Evolutionary conservation across 1,140 invertebrate species (phyloP).

Genomic region (Drosophila parabipectinata): DNA sequence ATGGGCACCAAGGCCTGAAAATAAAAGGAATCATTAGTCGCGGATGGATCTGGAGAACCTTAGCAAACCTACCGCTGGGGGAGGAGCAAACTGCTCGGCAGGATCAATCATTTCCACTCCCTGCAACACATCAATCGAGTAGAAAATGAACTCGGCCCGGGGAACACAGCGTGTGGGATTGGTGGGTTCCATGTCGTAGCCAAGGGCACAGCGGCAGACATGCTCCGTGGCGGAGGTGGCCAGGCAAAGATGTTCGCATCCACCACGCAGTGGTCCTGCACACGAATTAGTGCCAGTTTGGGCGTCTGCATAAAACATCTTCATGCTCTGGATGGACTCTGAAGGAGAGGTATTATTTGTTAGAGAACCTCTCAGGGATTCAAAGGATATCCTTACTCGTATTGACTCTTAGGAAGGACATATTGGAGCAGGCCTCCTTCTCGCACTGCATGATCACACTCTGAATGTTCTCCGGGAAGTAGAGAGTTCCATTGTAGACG

Average conservation of each 20-base stretch:
- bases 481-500: conserved; percentile 78
- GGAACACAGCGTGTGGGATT: conserved; percentile 84
- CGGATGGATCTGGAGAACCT: neutral
- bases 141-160: conserved; percentile 89
- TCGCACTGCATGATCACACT: conserved; percentile 80
- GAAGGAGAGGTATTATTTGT: neutral
- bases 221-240: conserved; percentile 86
- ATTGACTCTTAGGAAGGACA: conserved; percentile 84
- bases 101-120: conserved; percentile 86
- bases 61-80: conserved; percentile 43
- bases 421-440: conserved; percentile 71
- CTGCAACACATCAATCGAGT: conserved; percentile 91
- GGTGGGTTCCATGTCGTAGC: conserved; percentile 86
- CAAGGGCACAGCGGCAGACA: conserved; percentile 91
- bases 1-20: conserved; percentile 89
- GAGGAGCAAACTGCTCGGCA: conserved; percentile 51
- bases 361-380: no score
- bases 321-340: conserved; percentile 87
- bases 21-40: neutral
- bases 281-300: conserved; percentile 86
- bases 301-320: conserved; percentile 88
- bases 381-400: conserved; percentile 84
- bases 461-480: conserved; percentile 81
- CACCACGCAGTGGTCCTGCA: conserved; percentile 85
- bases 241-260: conserved; percentile 92